These are phyloP conservation scores for Stenolophus ochropezus DNA, from an alignment of 2,888 invertebrate genomes.

Conservation along the genomic window DNA sequence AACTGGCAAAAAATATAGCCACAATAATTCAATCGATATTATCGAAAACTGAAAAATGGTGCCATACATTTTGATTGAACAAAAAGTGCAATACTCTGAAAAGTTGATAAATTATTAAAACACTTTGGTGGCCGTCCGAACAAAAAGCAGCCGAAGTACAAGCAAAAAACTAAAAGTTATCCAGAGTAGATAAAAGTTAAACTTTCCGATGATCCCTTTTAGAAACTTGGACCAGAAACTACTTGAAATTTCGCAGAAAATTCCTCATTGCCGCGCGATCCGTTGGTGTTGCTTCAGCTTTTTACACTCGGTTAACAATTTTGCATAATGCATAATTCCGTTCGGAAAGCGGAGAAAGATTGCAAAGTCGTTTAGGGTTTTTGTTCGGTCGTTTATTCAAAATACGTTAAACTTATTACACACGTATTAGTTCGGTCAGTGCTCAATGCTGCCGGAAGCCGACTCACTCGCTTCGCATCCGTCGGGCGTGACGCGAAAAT, in stretches of 20 bases:
- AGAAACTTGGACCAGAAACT: constrained; percentile 51
- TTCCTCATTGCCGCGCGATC: constrained; percentile 40
- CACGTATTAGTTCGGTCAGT: constrained; percentile 52
- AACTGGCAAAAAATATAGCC: constrained; percentile 2
- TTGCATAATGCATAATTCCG: constrained; percentile 58
- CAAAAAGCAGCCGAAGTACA: constrained; percentile 7
- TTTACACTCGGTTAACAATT: constrained; percentile 41
- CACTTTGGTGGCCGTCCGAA: constrained; percentile 24
- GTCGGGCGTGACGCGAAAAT: constrained; percentile 46
- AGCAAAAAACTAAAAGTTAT: constrained; percentile 51
- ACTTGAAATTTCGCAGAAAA: constrained; percentile 53
- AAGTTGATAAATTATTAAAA: constrained; percentile 47
- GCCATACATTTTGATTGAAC: constrained; percentile 26
- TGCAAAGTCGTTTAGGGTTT: constrained; percentile 44
- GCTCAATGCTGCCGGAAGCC: neutral
- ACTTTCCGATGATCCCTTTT: constrained; percentile 58
- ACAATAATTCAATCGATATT: constrained; percentile 35
- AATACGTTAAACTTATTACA: constrained; percentile 55
- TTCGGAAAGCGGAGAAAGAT: constrained; percentile 2
- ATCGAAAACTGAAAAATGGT: constrained; percentile 15
- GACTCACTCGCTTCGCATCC: constrained; percentile 4
- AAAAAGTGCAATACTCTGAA: constrained; percentile 28
- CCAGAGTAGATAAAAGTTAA: constrained; percentile 55
- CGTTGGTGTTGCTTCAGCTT: neutral
- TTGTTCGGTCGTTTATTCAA: constrained; percentile 49